Evolutionary conservation across 2,113 vertebrate species (phyloP), one percentile per base, ranked within the genome.

Genomic region (Callopanchax toddi): DNA sequence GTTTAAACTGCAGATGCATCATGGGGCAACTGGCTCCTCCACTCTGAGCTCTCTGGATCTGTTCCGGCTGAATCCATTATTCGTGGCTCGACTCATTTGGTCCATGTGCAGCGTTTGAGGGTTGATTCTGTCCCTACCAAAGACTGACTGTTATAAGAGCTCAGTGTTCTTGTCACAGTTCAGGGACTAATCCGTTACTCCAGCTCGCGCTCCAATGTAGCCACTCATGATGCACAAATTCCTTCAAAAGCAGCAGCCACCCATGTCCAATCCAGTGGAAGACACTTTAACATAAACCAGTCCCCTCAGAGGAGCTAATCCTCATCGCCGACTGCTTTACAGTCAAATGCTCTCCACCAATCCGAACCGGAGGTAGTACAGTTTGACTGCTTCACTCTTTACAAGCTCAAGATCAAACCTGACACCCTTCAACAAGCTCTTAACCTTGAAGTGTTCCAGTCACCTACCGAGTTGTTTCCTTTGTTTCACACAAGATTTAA

Each of bases 401-500:
- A 32, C 29, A 32, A 9, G 29, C 29, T 32, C 29, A 4, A 32
- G 29, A 32, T 32, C 29, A 32, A 32, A 32, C 29, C 10, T 32
- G 4, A 29, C 7, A 4, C 4, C 10, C 29, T 32, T 32, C 10
- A 9, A 32, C 29, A 6, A 32, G 29, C 29, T 32, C 29, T 32
- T 32, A 32, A 32, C 29, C 6, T 4, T 6, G 29, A 3, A 32
- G 29, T 8, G 29, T 9, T 32, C 29, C 29, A 4, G 3, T 9
- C 3, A 7, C 63, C 51, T 58, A 37, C 58, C 2, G 57, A 67
- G 61, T 54, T 22, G 13, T 3, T 0, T 11, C 56, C 44, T 77
- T 60, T 60, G 40, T 69, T 59, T 13, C 2, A 17, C 39, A 60
- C 34, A 44, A 46, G 61, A 71, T 56, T 49, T 46, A 25, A 20